These are phyloP conservation scores for Gobiocypris rarus DNA, from an alignment of 2,113 vertebrate species.

Conservation along the genomic window DNA sequence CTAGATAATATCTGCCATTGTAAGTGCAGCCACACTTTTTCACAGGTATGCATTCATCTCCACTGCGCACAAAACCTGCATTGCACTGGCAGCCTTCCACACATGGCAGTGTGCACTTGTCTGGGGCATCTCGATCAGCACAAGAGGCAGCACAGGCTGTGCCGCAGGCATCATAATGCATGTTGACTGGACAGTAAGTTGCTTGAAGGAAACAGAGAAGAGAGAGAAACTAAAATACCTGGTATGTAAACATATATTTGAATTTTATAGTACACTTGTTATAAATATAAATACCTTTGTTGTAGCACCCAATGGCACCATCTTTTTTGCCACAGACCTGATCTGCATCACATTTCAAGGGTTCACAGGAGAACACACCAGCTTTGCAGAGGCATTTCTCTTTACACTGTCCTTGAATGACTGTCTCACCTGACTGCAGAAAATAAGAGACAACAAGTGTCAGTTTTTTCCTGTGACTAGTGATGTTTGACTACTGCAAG, in stretches of 20 bases:
- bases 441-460: no score
- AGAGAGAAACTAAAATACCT: neutral
- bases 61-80: constrained; percentile 62
- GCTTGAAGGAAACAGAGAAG: constrained; percentile 45
- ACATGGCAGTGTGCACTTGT: constrained; percentile 57
- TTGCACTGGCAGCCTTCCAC: constrained; percentile 66
- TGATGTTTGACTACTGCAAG: no score
- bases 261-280: neutral
- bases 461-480: no score
- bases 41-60: constrained; percentile 56
- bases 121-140: constrained; percentile 30
- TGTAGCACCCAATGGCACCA: constrained; percentile 49
- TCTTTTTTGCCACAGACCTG: constrained; percentile 48
- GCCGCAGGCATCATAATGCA: constrained; percentile 64
- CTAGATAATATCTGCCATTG: constrained; percentile 41
- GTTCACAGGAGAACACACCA: constrained; percentile 48
- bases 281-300: constrained; percentile 4
- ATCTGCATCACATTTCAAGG: constrained; percentile 34
- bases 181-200: constrained; percentile 64
- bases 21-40: constrained; percentile 63
- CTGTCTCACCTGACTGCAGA: constrained; percentile 53
- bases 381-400: constrained; percentile 54
- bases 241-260: neutral
- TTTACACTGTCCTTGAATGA: constrained; percentile 42
- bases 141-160: constrained; percentile 66